Percentiles rank a stretch among this genome's conserved stretches.
These are phyloP conservation scores for Lepisosteus osseus DNA, from an alignment of 2,113 vertebrate genomes.

Conservation along the genomic window DNA sequence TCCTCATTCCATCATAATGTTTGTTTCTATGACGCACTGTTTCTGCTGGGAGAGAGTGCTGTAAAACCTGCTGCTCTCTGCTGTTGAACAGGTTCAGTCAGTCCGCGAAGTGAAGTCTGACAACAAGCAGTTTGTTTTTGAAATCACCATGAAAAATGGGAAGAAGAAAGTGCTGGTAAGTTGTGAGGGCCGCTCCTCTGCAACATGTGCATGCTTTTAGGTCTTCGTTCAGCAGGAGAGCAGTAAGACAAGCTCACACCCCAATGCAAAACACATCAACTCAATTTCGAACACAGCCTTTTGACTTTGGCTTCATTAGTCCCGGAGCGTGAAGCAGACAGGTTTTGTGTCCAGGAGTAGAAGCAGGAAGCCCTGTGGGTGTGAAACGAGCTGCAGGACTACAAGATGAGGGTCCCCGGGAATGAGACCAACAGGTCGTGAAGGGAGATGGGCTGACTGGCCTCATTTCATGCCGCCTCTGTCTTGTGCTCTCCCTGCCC, in stretches of 20 bases:
- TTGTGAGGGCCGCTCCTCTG: background rate
- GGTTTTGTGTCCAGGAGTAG: background rate
- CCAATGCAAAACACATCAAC: no score
- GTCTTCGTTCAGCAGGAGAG: no score
- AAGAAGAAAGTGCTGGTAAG: constrained; percentile 74
- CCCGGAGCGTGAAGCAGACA: no score
- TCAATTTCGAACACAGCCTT: no score
- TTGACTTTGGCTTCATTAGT: no score
- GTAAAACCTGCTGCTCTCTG: background rate
- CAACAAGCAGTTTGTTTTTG: constrained; percentile 59
- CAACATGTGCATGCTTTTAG: no score
- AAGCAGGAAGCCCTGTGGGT: background rate
- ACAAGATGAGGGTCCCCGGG: background rate
- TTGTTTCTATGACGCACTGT: background rate
- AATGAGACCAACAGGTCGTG: no score
- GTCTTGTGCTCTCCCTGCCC: constrained; percentile 3
- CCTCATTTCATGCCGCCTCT: background rate
- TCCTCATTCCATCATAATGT: no score
- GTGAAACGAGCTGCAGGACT: background rate
- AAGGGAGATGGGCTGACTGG: no score
- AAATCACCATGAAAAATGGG: constrained; percentile 67
- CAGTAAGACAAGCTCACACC: no score
- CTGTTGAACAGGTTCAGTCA: constrained; percentile 58
- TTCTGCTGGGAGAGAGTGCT: background rate
- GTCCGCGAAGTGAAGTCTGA: constrained; percentile 53